These are phyloP conservation scores for Geopemphigus sp. DNA, from an alignment of 1,140 invertebrate species.

Conservation along the genomic window DNA sequence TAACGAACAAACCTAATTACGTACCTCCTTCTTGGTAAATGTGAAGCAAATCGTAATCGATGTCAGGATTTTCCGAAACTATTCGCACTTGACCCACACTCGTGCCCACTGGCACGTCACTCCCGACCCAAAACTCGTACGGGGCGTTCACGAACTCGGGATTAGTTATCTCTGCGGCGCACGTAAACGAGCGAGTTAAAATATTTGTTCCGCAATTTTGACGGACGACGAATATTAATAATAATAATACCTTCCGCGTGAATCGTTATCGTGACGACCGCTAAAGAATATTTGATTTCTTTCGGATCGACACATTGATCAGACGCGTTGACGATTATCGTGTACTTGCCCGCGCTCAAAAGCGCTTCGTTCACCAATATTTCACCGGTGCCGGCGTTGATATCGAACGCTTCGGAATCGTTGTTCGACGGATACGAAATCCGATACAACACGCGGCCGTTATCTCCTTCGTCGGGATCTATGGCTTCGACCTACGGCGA, in stretches of 20 bases:
- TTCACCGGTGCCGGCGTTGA: constrained; percentile 70
- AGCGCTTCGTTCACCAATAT: constrained; percentile 69
- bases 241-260: constrained; percentile 56
- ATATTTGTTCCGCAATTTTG: background rate
- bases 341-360: constrained; percentile 67
- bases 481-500: constrained; percentile 63
- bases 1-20: too few species aligned
- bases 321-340: constrained; percentile 76
- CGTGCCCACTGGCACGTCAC: constrained; percentile 76
- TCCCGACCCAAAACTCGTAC: constrained; percentile 86
- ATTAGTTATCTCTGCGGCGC: background rate
- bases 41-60: constrained; percentile 76
- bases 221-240: background rate
- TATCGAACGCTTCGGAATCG: constrained; percentile 65
- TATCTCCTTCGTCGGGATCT: constrained; percentile 77
- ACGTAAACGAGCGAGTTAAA: background rate
- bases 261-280: constrained; percentile 76
- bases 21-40: constrained; percentile 77
- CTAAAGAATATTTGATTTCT: constrained; percentile 74
- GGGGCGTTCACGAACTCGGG: constrained; percentile 74
- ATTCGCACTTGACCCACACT: constrained; percentile 81
- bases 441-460: constrained; percentile 75
- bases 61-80: constrained; percentile 61
- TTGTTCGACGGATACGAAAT: constrained; percentile 69
- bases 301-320: constrained; percentile 79